Conservation (phyloP, 1,140 invertebrate species). For the Bombus affinis region DNA sequence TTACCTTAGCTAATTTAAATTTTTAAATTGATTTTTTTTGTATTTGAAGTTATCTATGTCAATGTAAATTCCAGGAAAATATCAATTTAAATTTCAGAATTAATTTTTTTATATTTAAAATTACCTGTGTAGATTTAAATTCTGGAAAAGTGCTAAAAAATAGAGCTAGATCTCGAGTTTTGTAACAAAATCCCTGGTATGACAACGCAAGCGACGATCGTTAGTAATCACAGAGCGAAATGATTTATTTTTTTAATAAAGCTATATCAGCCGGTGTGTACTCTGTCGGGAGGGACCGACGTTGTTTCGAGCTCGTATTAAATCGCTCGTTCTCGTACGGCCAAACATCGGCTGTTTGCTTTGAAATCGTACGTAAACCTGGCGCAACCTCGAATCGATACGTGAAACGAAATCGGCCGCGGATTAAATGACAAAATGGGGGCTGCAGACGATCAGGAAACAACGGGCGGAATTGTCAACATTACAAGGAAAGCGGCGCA, state of each 20-base stretch:
- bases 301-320: slow-evolving; percentile 38
- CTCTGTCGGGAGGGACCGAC: not conserved
- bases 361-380: slow-evolving; percentile 46
- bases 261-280: not conserved
- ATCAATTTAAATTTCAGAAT: too few relatives aligned
- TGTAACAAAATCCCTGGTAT: not conserved
- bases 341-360: slow-evolving; percentile 48
- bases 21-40: too few relatives aligned
- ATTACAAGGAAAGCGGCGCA: not conserved
- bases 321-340: slow-evolving; percentile 22
- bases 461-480: slow-evolving; percentile 13
- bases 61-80: too few relatives aligned
- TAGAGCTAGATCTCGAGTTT: not conserved
- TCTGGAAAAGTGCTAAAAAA: too few relatives aligned
- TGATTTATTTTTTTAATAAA: slow-evolving; percentile 25
- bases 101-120: too few relatives aligned
- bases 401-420: slow-evolving; percentile 28
- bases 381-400: slow-evolving; percentile 29
- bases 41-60: too few relatives aligned
- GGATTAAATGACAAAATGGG: slow-evolving; percentile 52
- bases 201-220: not conserved
- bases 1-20: too few relatives aligned
- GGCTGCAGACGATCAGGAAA: slow-evolving; percentile 16
- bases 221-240: not conserved
- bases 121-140: too few relatives aligned